Percentiles rank a stretch among this genome's conserved stretches.
Evolutionary conservation across 2,888 invertebrate genomes (phyloP).

Genomic region (Phyllotreta cruciferae): DNA sequence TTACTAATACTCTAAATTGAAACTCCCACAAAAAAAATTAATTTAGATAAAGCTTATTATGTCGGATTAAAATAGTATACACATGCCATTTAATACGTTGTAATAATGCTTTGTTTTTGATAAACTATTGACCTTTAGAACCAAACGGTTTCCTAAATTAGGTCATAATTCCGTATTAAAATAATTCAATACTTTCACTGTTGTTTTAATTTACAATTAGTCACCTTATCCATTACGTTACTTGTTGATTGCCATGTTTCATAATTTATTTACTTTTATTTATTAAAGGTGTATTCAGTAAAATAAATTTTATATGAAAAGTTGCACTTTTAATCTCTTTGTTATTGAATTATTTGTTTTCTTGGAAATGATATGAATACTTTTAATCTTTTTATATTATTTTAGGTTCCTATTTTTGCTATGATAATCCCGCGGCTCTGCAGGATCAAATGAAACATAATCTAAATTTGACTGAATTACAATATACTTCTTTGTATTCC

Average conservation of each 20-base stretch:
- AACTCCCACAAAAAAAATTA: not conserved
- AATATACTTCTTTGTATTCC: conserved; percentile 89
- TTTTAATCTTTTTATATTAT: conserved; percentile 41
- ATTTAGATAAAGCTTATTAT: conserved; percentile 3
- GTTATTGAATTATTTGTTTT: conserved; percentile 9
- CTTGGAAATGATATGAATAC: not conserved
- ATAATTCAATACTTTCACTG: not conserved
- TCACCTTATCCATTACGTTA: conserved; percentile 4
- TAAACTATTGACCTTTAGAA: conserved; percentile 36
- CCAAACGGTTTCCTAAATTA: conserved; percentile 16
- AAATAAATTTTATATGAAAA: no score
- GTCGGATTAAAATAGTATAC: no score
- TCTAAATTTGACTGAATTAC: conserved; percentile 77
- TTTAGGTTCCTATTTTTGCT: conserved; percentile 96
- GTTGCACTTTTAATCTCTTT: not conserved
- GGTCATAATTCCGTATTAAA: conserved; percentile 18
- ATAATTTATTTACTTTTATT: no score
- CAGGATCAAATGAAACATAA: conserved; percentile 85
- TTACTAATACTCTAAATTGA: not conserved
- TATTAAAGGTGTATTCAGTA: no score
- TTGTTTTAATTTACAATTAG: conserved; percentile 8
- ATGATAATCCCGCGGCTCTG: conserved; percentile 94
- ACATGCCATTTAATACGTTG: not conserved
- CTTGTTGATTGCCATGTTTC: not conserved
- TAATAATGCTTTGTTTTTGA: conserved; percentile 29